Conservation (phyloP, 2,888 invertebrate genomes). For the Chymomyza amoena region DNA sequence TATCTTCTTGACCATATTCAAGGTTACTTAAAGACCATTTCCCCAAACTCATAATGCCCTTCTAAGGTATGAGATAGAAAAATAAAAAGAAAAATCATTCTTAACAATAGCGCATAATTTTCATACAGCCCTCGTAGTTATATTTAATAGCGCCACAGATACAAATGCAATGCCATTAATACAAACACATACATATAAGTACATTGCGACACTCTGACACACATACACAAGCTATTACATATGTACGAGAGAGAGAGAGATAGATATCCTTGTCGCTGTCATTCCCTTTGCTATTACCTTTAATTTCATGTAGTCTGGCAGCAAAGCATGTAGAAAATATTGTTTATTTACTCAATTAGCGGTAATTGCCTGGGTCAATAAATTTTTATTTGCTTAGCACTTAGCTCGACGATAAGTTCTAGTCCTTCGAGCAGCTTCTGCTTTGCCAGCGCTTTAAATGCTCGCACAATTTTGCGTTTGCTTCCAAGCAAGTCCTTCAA, state of each 20-base stretch:
- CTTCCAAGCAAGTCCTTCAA: background rate
- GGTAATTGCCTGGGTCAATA: slow-evolving; percentile 67
- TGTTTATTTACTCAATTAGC: slow-evolving; percentile 69
- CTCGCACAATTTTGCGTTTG: background rate
- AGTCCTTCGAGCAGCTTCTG: background rate
- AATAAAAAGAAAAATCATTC: too few species aligned
- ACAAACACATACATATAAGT: slow-evolving; percentile 13
- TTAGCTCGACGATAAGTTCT: slow-evolving; percentile 16
- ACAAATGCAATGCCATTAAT: background rate
- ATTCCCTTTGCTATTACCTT: slow-evolving; percentile 42
- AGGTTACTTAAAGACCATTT: too few species aligned
- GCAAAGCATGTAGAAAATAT: slow-evolving; percentile 48
- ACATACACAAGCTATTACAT: slow-evolving; percentile 22
- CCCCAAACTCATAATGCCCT: too few species aligned
- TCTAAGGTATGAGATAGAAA: too few species aligned
- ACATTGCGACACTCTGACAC: background rate
- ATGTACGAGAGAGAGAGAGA: background rate
- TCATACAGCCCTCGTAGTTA: background rate
- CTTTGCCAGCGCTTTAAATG: background rate
- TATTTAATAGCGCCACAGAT: background rate
- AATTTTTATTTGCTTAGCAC: slow-evolving; percentile 62
- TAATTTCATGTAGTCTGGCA: slow-evolving; percentile 44
- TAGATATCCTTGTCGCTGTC: background rate
- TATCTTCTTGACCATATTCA: too few species aligned
- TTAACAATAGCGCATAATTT: too few species aligned